These are phyloP conservation scores for Macaca mulatta DNA, from an alignment of 2,113 vertebrate species.

Conservation along the genomic window DNA sequence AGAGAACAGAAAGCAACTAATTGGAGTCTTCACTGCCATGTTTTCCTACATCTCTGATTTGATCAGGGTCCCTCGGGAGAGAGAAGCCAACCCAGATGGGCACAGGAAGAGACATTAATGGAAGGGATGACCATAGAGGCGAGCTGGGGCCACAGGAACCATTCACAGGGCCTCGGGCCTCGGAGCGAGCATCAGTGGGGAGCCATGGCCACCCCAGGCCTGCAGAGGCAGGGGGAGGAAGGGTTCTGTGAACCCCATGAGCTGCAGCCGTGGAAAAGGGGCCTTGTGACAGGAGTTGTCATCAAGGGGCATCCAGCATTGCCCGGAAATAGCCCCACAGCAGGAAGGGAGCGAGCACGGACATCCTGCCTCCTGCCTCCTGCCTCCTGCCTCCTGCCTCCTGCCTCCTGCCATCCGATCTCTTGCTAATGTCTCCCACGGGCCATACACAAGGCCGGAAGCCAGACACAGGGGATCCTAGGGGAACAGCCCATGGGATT, in stretches of 20 bases:
- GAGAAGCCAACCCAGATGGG: not conserved
- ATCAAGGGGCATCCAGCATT: not conserved
- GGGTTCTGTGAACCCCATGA: accelerated
- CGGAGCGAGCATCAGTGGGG: accelerated
- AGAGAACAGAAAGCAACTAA: not conserved
- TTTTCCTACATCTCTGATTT: not conserved
- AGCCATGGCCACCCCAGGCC: not conserved
- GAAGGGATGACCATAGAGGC: not conserved
- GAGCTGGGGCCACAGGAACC: no score
- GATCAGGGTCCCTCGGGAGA: not conserved
- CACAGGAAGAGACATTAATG: not conserved
- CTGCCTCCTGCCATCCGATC: not conserved
- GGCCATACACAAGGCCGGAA: not conserved
- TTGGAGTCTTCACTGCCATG: not conserved
- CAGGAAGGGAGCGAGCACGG: no score
- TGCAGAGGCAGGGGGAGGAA: not conserved
- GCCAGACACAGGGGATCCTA: not conserved
- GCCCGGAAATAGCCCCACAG: not conserved
- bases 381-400: not conserved
- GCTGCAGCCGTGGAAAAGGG: not conserved
- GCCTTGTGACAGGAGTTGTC: no score
- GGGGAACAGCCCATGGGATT: not conserved
- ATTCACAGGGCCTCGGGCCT: no score
- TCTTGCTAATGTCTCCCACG: not conserved
- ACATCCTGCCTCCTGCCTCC: not conserved